Evolutionary conservation across 2,113 vertebrate genomes (phyloP).

Genomic region (Hirundichthys speculiger): DNA sequence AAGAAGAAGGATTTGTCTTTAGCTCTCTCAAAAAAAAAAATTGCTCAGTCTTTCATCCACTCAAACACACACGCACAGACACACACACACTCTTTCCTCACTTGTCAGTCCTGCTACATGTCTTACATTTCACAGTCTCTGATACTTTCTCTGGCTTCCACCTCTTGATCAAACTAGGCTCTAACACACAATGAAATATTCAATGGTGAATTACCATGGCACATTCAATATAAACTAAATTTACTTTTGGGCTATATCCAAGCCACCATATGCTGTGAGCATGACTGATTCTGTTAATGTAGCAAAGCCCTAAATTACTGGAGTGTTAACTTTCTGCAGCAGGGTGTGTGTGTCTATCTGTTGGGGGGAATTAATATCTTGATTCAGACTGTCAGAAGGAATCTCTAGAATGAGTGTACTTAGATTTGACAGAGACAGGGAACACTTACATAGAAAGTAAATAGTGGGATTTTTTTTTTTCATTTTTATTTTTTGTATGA

Average conservation of each 20-base stretch:
- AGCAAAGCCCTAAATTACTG: conserved; percentile 71
- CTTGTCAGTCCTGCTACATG: conserved; percentile 31
- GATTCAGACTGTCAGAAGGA: no score
- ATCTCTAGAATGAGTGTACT: no score
- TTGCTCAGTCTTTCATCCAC: background rate
- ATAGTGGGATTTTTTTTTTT: no score
- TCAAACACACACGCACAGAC: background rate
- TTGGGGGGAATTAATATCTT: no score
- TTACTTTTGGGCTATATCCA: conserved; percentile 68
- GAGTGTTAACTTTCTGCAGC: conserved; percentile 40
- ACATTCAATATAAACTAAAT: conserved; percentile 76
- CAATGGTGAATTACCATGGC: conserved; percentile 70
- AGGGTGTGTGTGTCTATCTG: no score
- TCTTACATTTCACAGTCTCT: conserved; percentile 51
- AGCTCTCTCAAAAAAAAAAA: background rate
- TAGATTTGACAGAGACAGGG: no score
- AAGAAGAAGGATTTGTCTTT: background rate
- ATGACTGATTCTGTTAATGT: conserved; percentile 76
- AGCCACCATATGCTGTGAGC: conserved; percentile 72
- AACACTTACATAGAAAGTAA: no score
- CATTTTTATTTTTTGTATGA: no score
- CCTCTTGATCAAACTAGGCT: conserved; percentile 59
- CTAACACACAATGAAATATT: conserved; percentile 71
- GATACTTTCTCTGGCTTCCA: conserved; percentile 49
- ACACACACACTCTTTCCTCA: background rate